Evolutionary conservation across 2,888 invertebrate species (phyloP).

Genomic region (Sipha maydis): DNA sequence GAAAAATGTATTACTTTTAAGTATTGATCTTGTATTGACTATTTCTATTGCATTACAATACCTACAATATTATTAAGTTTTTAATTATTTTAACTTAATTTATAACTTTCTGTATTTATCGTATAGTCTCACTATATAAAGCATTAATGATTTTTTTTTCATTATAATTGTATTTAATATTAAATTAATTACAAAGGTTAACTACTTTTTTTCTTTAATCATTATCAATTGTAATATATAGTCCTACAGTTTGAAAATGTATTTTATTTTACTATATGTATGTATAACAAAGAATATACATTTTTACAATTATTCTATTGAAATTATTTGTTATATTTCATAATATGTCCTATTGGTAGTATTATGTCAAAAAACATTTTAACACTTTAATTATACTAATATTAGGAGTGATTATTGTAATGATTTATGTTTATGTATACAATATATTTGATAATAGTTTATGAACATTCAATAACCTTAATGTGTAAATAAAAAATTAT

Average conservation of each 20-base stretch:
- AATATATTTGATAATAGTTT: too few relatives aligned
- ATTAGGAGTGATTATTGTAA: too few relatives aligned
- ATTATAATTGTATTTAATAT: not conserved
- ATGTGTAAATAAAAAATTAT: too few relatives aligned
- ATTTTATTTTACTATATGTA: constrained; percentile 5
- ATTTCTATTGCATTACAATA: not conserved
- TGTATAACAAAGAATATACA: too few relatives aligned
- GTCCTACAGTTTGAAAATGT: not conserved
- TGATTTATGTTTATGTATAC: too few relatives aligned
- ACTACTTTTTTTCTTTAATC: not conserved
- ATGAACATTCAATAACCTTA: too few relatives aligned
- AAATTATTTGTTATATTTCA: too few relatives aligned
- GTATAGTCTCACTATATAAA: not conserved
- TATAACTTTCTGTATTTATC: constrained; percentile 13
- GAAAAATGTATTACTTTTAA: not conserved
- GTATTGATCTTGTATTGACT: constrained; percentile 9
- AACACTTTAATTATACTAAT: too few relatives aligned
- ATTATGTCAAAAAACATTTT: too few relatives aligned
- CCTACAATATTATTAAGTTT: constrained; percentile 14
- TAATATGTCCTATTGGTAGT: too few relatives aligned
- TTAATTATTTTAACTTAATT: not conserved
- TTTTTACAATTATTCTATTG: too few relatives aligned
- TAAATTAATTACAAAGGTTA: not conserved
- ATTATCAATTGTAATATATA: constrained; percentile 10
- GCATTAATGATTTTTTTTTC: not conserved